Evolutionary conservation across 2,888 invertebrate genomes (phyloP).

Genomic region (Drosophila basisetae): DNA sequence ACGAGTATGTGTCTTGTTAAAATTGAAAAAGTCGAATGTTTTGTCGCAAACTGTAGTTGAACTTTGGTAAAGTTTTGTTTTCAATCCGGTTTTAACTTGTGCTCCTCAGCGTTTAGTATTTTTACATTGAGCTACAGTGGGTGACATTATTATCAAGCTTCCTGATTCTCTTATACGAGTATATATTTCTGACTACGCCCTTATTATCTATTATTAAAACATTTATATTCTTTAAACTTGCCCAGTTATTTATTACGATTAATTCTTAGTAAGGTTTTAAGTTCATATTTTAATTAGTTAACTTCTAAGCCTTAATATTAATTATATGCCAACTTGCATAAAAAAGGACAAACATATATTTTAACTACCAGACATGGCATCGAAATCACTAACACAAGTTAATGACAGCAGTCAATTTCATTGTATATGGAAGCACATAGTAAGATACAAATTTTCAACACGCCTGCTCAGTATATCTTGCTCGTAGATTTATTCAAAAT

Average conservation of each 20-base stretch:
- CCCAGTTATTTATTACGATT: neutral
- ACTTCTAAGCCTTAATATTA: neutral
- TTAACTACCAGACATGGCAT: neutral
- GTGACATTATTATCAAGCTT: neutral
- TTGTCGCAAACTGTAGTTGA: neutral
- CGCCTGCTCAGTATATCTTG: neutral
- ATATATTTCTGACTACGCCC: neutral
- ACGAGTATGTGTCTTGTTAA: neutral
- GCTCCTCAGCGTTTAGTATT: neutral
- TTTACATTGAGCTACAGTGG: neutral
- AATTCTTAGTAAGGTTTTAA: neutral
- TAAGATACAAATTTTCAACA: neutral
- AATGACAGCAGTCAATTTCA: neutral
- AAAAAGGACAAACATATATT: neutral
- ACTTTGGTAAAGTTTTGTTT: neutral
- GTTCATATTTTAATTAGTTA: neutral
- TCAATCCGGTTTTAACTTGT: neutral
- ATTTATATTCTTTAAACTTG: neutral
- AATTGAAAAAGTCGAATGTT: neutral
- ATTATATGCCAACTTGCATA: neutral
- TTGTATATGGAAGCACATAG: neutral
- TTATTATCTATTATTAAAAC: neutral
- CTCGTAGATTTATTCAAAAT: neutral
- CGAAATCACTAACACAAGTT: neutral
- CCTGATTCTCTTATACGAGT: neutral